phyloP scores from a whole-genome alignment of 2,113 vertebrate species.

The Varanus salvator region DNA sequence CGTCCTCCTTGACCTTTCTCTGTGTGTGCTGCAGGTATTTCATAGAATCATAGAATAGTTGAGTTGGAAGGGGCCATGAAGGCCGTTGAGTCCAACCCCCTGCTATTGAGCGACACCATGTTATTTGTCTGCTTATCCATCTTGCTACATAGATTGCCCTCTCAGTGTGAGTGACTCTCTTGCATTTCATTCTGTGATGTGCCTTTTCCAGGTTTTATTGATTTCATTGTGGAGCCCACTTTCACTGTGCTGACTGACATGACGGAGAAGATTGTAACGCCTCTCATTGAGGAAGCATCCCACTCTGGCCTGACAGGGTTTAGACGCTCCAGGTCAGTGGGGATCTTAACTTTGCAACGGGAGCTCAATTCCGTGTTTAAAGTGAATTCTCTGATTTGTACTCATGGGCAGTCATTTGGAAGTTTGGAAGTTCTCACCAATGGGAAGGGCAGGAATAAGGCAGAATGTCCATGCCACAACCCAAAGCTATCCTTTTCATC shows the following conservation, averaged over 20 bases:
- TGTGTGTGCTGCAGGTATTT: neutral
- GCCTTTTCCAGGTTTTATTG: constrained; percentile 90
- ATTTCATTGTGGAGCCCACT: constrained; percentile 98
- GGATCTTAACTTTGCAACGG: accelerated
- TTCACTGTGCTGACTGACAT: constrained; percentile 97
- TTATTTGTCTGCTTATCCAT: neutral
- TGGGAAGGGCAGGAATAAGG: neutral
- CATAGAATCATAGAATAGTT: no score
- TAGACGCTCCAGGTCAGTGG: constrained; percentile 88
- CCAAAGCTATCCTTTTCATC: neutral
- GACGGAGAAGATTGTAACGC: constrained; percentile 95
- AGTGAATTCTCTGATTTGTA: neutral
- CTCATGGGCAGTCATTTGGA: neutral
- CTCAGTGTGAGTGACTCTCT: neutral
- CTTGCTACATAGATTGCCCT: neutral
- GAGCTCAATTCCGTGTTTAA: neutral
- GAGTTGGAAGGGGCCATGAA: no score
- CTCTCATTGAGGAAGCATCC: constrained; percentile 90
- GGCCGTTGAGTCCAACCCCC: no score
- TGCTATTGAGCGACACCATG: no score
- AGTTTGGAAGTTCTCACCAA: neutral
- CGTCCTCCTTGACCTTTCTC: neutral
- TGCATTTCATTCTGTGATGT: constrained; percentile 42
- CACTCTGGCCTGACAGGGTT: constrained; percentile 83
- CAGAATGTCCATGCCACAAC: neutral